A percentile compares a stretch with the other conserved stretches of the same genome.
Conservation (phyloP, 2,797 vertebrate species). For the Enteromius thamalakanensis region DNA sequence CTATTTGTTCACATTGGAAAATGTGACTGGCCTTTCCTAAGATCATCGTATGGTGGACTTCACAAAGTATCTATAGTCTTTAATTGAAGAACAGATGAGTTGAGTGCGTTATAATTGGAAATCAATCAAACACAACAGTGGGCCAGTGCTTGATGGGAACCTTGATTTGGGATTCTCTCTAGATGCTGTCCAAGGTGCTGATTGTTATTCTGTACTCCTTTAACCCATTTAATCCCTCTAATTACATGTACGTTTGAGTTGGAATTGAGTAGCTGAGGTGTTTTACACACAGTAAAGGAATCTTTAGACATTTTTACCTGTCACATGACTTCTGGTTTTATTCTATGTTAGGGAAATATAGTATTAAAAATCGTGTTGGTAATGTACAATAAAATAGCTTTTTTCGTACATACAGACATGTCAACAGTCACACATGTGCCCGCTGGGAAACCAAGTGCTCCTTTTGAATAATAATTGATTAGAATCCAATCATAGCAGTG, state of each 20-base stretch:
- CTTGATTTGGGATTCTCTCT: neutral
- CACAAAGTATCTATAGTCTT: neutral
- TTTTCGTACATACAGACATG: neutral
- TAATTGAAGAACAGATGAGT: conserved; percentile 10
- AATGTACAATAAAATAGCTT: neutral
- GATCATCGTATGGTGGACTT: conserved; percentile 24
- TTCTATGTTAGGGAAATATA: neutral
- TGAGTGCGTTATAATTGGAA: conserved; percentile 29
- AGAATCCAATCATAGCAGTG: neutral
- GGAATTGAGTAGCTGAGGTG: neutral
- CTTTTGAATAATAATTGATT: neutral
- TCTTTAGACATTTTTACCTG: neutral
- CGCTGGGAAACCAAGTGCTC: neutral
- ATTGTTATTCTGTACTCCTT: neutral
- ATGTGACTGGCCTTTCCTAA: conserved; percentile 14
- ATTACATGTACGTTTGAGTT: neutral
- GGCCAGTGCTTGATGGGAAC: conserved; percentile 18
- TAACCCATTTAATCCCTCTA: neutral
- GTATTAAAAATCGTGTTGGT: neutral
- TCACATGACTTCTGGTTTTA: neutral
- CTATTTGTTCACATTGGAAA: conserved; percentile 14
- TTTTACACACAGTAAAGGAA: neutral
- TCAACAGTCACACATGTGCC: neutral
- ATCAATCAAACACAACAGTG: conserved; percentile 28
- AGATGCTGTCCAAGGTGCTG: conserved; percentile 59